Evolutionary conservation across 2,888 invertebrate genomes (phyloP), one percentile per base, ranked within the genome.

Genomic region (Geotrupes spiniger): DNA sequence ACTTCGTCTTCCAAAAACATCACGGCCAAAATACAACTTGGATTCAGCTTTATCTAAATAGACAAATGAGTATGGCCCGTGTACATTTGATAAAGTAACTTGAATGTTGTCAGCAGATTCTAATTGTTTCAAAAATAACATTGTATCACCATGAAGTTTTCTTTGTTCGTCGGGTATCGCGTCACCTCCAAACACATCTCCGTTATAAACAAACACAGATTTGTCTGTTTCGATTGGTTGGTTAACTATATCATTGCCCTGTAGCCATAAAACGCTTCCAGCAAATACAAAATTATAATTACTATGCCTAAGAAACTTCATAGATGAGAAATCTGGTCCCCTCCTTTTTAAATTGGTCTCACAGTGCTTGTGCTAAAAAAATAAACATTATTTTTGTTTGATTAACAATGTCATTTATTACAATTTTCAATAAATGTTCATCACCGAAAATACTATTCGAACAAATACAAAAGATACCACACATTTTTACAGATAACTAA

Each of bases 41-140:
- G 79, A 72, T 1, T 67, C 71, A 2, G 56, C 40, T 63, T 78
- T 82, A 63, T 87, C 79, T 67, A 82, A 89, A 67, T 85, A 90
- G 56, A 95, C 79, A 49, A 95, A 78, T 46, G 91, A 83, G 73
- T 86, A 94, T 17, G 96, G 95, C 2, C 96, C 96, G 56, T 85
- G 78, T 1, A 93, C 69, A 25, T 63, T 63, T 49, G 75, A 74
- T 36, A 93, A 67, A 36, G 77, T 68, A n/a, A 54, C 27, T 6
- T 69, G 29, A 4, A 74, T 49, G 29, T 66, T 58, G 28, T 58
- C 46, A 5, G 70, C 65, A 17, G 52, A 50, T 49, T 63, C 59
- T 41, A 80, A 46, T 49, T 61, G 69, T 2, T 75, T 60, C 62
- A 78, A 72, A 48, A 85, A 72, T 54, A 74, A 65, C 56, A 70